Percentiles rank a stretch among this genome's conserved stretches.
phyloP scores from a whole-genome alignment of 2,797 vertebrate genomes.

The Amblyraja radiata region DNA sequence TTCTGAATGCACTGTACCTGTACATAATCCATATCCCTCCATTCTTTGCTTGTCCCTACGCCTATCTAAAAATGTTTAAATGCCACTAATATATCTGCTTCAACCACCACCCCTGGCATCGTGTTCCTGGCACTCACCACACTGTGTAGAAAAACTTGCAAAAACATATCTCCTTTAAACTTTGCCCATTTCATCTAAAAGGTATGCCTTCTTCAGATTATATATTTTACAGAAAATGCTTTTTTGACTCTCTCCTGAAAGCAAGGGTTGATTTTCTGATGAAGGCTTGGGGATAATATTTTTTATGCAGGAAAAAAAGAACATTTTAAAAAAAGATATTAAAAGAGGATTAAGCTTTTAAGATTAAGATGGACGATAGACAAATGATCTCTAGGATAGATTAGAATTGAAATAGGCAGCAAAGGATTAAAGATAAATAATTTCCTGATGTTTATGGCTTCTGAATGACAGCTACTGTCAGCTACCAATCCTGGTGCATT shows the following conservation, averaged over 20 bases:
- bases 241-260: not conserved
- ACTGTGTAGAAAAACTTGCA: too few relatives aligned
- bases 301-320: not conserved
- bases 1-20: too few relatives aligned
- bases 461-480: not conserved
- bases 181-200: too few relatives aligned
- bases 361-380: not conserved
- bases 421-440: not conserved
- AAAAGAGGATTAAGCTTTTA: not conserved
- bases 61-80: too few relatives aligned
- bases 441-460: not conserved
- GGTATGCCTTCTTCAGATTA: too few relatives aligned
- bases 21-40: too few relatives aligned
- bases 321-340: not conserved
- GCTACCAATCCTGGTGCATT: not conserved
- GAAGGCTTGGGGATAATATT: not conserved
- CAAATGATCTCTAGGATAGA: not conserved
- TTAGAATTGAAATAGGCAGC: not conserved
- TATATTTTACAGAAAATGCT: not conserved
- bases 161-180: too few relatives aligned
- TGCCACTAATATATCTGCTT: too few relatives aligned
- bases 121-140: too few relatives aligned
- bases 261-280: not conserved
- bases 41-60: too few relatives aligned
- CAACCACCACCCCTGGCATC: too few relatives aligned